Percentiles rank a stretch among this genome's conserved stretches.
Evolutionary conservation across 2,113 vertebrate genomes (phyloP).

Genomic region (Picathartes gymnocephalus): DNA sequence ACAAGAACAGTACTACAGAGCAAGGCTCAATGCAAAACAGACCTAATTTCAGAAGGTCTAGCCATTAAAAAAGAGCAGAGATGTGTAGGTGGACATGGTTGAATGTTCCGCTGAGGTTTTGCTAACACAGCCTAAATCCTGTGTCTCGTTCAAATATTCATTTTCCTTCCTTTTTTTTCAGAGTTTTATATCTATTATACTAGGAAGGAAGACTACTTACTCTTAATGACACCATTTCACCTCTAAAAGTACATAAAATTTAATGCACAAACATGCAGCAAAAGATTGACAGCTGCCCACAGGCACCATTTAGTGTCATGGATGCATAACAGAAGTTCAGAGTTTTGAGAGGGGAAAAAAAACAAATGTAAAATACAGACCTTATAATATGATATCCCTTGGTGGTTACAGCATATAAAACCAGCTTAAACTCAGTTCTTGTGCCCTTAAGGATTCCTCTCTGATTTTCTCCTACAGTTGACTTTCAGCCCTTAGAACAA

Average conservation of each 20-base stretch:
- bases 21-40: background rate
- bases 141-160: background rate
- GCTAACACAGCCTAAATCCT: background rate
- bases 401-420: background rate
- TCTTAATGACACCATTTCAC: background rate
- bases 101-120: background rate
- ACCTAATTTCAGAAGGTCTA: background rate
- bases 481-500: slow-evolving; percentile 25
- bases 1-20: background rate
- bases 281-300: slow-evolving; percentile 19
- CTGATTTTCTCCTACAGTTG: slow-evolving; percentile 37
- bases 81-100: background rate
- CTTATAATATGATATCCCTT: background rate
- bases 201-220: background rate
- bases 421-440: background rate
- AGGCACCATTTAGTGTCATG: background rate
- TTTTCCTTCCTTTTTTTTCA: background rate
- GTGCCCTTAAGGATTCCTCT: background rate
- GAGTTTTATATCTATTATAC: background rate
- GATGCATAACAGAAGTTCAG: slow-evolving; percentile 1
- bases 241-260: slow-evolving; percentile 19
- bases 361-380: background rate
- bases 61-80: background rate
- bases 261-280: background rate
- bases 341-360: background rate